Evolutionary conservation across 2,888 invertebrate genomes (phyloP), one percentile per base, ranked within the genome.

Genomic region (Romanomermis culicivorax): DNA sequence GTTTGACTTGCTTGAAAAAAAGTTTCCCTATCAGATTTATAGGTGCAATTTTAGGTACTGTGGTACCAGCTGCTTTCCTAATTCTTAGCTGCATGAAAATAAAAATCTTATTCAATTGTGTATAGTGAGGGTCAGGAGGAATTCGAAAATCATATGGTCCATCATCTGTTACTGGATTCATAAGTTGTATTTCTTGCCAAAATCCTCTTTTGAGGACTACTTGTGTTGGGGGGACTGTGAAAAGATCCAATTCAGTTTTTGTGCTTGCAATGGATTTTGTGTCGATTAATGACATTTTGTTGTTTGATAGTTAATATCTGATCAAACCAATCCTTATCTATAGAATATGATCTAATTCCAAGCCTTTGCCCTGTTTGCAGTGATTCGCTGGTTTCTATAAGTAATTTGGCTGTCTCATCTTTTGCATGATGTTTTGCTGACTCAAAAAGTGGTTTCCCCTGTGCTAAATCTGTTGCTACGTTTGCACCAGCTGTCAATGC

Each of bases 61-160:
- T 7, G 23, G 45, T 23, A n/a, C 17, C 11, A 45, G 26, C 23
- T 49, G 51, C 11, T 20, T 30, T 7, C 2, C n/a, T 25, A 42
- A 55, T 51, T 14, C 43, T 2, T 14, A 55, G 26, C 27, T 42
- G 23, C 25, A 55, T 51, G 43, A 42, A 51, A 11, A 55, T 14
- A 24, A 51, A 55, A 24, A 43, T 50, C 25, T 25, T 26, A 4
- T 2, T 20, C 27, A 55, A 7, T 11, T 55, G 42, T 17, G 42
- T 2, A 14, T n/a, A 42, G 26, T 55, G 17, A 2, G 51, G 42
- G 25, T 50, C 43, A 17, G 51, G 2, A 11, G 50, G 51, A 17
- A 55, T 24, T 7, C 24, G n/a, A 50, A 55, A 55, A 26, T 55
- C 42, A 42, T 42, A 55, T 11, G 55, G 51, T 1, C 55, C 55